Evolutionary conservation across 2,888 invertebrate species (phyloP), one percentile per base, ranked within the genome.

Genomic region (Ennomos erosarius): DNA sequence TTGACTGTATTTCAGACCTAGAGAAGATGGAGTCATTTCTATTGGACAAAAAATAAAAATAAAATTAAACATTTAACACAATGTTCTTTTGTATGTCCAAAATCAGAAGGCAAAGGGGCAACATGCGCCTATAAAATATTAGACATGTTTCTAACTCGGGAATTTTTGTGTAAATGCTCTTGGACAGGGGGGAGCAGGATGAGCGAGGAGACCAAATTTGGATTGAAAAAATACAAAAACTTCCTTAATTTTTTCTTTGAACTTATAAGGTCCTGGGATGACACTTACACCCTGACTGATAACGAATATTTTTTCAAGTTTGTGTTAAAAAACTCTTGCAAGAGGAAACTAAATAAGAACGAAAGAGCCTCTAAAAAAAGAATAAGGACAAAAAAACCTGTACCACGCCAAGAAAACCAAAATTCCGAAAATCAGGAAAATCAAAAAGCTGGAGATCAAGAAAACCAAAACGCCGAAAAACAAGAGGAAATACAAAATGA

Each of bases 261-360:
- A 48, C n/a, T n/a, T 38, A 54, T 46, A 11, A n/a, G n/a, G n/a
- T n/a, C n/a, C n/a, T 64, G 58, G 60, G 64, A 64, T 16, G 9
- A 54, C 39, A 55, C 58, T 34, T 64, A 53, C 37, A 61, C 58
- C 37, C 11, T 43, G 9, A 44, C 49, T n/a, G 42, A 50, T 11
- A 51, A 59, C 36, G 58, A 61, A 61, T n/a, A 38, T 42, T 58
- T 64, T 55, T 64, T 56, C 51, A 63, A n/a, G n/a, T n/a, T n/a
- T n/a, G n/a, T 61, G 10, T 38, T 59, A 43, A 60, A 55, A 45
- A 63, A 59, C 33, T 58, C 55, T 36, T 44, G 40, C 16, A 59
- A 59, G 50, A 59, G 54, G 43, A 57, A 62, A 56, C 40, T 49
- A 11, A 54, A 26, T 36, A 57, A 54, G 46, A 52, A 62, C 46